Base-by-base conservation (phyloP, 2,888 invertebrate genomes). In the Ephialtes manifestator region DNA sequence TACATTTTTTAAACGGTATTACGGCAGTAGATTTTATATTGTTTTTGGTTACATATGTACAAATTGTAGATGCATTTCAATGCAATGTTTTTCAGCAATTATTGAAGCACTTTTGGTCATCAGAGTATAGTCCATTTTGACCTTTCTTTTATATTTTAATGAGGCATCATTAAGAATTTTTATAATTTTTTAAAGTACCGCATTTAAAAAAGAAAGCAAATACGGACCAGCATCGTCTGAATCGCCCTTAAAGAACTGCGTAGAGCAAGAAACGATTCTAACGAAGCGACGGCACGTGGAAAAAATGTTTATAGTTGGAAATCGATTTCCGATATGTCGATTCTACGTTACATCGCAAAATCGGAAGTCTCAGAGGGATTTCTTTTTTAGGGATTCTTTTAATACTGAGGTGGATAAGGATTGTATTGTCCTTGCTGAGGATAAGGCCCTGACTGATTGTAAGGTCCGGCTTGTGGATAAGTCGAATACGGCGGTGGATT, bases 401-500 rank as follows among this genome's bases (percentile, higher is more conserved):
- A 91, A 70, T 91, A 91, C 46, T 81, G 88, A 31, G 76, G 89
- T 46, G 90, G 87, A 74, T 92, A 92, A 8, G 87, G 90, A 87
- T 89, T 90, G 83, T 92, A 92, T 88, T 92, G 92, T 89, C 91
- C 93, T 80, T 89, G 90, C 43, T 90, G 90, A 18, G 88, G 86
- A 84, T 88, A 86, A 67, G 86, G 83, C 53, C 83, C 90, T 84
- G 88, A 87, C 71, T 91, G 91, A 10, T 89, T 75, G 88, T 60
- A 90, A 88, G 90, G 91, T 72, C 91, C 88, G 15, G 87, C 86
- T 68, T 92, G 92, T 48, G 90, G 88, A 82, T 92, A 91, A 58
- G 88, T 72, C 60, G 92, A 87, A 78, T 93, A 93, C 70, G 92
- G 91, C 82, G 93, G 94, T 88, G 94, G 94, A 87, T 90, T 91